These are phyloP conservation scores for Ochotona curzoniae DNA, from an alignment of 2,113 vertebrate species.

Conservation along the genomic window DNA sequence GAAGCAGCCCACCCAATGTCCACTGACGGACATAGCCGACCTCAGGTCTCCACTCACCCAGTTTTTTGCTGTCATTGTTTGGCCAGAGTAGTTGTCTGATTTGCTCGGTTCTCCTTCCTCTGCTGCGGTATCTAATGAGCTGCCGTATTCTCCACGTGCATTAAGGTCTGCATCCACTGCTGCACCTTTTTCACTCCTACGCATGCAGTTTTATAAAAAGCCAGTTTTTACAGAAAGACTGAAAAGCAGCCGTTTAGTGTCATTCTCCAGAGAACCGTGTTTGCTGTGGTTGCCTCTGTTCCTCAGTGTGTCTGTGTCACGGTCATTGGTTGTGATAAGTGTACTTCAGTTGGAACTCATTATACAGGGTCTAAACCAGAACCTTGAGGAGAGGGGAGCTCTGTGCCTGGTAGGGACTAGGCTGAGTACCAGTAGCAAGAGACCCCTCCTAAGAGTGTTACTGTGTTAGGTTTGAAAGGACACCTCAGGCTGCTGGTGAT, in stretches of 20 bases:
- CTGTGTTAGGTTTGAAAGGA: constrained; percentile 44
- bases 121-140: too few species aligned
- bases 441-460: neutral
- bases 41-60: too few species aligned
- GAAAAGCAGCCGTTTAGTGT: neutral
- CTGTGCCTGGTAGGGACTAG: neutral
- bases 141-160: too few species aligned
- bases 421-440: neutral
- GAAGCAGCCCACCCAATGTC: too few species aligned
- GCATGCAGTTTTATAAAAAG: neutral
- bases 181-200: too few species aligned
- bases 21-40: too few species aligned
- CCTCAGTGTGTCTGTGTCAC: neutral
- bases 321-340: neutral
- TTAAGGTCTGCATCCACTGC: too few species aligned
- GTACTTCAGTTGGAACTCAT: neutral
- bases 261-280: neutral
- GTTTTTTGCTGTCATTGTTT: too few species aligned
- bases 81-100: too few species aligned
- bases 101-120: too few species aligned
- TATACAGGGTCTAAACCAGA: neutral
- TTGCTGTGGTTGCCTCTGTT: constrained; percentile 4
- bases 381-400: neutral
- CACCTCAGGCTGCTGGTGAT: neutral
- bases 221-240: neutral